phyloP scores from a whole-genome alignment of 64 coral and sea anemone genomes.

The Dendronephthya gigantea region DNA sequence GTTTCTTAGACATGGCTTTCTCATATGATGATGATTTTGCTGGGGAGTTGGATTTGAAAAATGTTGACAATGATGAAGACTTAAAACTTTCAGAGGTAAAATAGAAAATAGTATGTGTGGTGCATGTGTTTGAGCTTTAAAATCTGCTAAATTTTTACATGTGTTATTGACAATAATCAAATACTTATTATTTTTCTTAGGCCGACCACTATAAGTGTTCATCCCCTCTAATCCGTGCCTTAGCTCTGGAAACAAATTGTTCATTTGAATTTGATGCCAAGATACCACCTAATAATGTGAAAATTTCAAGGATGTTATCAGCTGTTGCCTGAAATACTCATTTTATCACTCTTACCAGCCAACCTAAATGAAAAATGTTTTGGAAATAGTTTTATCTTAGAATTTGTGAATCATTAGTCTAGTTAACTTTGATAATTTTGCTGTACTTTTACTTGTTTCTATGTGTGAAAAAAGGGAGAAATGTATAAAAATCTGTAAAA shows the following conservation, averaged over 20 bases:
- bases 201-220: neutral
- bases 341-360: neutral
- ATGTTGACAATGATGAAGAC: neutral
- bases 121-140: neutral
- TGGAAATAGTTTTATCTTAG: neutral
- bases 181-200: neutral
- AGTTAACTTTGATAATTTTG: neutral
- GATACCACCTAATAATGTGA: neutral
- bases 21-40: neutral
- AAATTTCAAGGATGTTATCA: neutral
- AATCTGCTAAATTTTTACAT: neutral
- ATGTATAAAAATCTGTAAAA: neutral
- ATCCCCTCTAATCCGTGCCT: neutral
- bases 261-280: neutral
- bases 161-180: neutral
- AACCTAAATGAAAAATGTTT: neutral
- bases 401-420: neutral
- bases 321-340: neutral
- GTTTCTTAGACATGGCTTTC: neutral
- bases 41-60: neutral
- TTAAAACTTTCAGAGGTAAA: neutral
- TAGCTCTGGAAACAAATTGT: constrained; percentile 10
- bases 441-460: neutral
- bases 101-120: neutral
- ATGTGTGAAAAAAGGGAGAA: neutral